phyloP scores from a whole-genome alignment of 2,888 invertebrate genomes.

The Sipha maydis region DNA sequence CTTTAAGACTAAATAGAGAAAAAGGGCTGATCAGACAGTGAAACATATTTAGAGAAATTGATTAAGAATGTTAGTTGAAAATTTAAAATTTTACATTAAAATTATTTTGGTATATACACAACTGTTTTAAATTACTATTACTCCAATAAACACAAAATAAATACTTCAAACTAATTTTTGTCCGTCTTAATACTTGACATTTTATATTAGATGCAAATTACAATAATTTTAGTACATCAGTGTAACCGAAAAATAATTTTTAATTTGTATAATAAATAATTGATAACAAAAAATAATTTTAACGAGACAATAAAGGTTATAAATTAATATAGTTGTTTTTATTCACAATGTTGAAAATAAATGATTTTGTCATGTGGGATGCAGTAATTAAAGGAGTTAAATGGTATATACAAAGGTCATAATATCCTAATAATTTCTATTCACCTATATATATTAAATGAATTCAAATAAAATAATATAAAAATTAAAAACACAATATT shows the following conservation, averaged over 20 bases:
- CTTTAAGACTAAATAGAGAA: no score
- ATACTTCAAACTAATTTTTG: no score
- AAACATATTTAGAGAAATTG: no score
- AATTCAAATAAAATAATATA: neutral
- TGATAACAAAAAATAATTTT: neutral
- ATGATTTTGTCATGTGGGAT: slow-evolving; percentile 18
- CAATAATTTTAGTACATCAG: slow-evolving; percentile 29
- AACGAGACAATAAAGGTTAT: slow-evolving; percentile 15
- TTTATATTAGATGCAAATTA: neutral
- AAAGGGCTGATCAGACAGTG: no score
- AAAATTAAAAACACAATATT: neutral
- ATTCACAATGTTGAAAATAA: slow-evolving; percentile 23
- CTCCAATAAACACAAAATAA: no score
- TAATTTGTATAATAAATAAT: slow-evolving; percentile 31
- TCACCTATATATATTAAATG: neutral
- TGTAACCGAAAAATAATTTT: slow-evolving; percentile 41
- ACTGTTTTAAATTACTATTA: no score
- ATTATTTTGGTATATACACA: no score
- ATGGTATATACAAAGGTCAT: slow-evolving; percentile 43
- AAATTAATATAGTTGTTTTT: slow-evolving; percentile 7
- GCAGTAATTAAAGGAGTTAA: slow-evolving; percentile 36
- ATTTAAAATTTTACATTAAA: no score
- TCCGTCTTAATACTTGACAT: no score
- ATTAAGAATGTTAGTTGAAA: no score
- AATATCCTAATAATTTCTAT: neutral